These are phyloP conservation scores for Brachionus koreanus DNA, from an alignment of 1,140 invertebrate species.

Conservation along the genomic window DNA sequence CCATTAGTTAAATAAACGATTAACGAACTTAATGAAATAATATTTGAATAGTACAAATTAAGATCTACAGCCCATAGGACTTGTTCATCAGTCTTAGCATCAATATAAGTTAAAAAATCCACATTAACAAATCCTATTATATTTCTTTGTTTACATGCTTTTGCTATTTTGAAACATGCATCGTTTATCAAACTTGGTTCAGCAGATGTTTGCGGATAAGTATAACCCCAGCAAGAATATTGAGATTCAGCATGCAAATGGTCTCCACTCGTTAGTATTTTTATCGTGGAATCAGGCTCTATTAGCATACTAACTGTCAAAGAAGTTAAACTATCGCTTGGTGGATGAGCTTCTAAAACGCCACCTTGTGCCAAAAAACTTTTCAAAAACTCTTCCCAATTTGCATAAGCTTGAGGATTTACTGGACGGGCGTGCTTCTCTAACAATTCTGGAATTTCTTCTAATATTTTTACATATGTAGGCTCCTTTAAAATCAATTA, in stretches of 20 bases:
- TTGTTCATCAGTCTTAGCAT: slow-evolving; percentile 53
- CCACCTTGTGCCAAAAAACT: slow-evolving; percentile 57
- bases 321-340: slow-evolving; percentile 55
- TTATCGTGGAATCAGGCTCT: slow-evolving; percentile 52
- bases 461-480: slow-evolving; percentile 56
- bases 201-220: slow-evolving; percentile 56
- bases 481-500: slow-evolving; percentile 50
- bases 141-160: slow-evolving; percentile 54
- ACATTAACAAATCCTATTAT: slow-evolving; percentile 56
- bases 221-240: slow-evolving; percentile 56
- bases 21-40: slow-evolving; percentile 53
- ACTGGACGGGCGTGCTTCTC: slow-evolving; percentile 49
- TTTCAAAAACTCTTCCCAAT: slow-evolving; percentile 53
- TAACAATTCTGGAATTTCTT: slow-evolving; percentile 54
- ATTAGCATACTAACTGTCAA: slow-evolving; percentile 56
- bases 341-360: slow-evolving; percentile 57
- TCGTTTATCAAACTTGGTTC: slow-evolving; percentile 53
- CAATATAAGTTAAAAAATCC: slow-evolving; percentile 58
- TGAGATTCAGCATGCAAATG: slow-evolving; percentile 57
- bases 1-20: slow-evolving; percentile 55
- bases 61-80: slow-evolving; percentile 56
- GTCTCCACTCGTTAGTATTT: slow-evolving; percentile 54
- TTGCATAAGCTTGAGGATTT: slow-evolving; percentile 51
- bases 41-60: slow-evolving; percentile 54
- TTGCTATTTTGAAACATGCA: slow-evolving; percentile 51